A percentile compares a stretch with the other conserved stretches of the same genome.
phyloP scores from a whole-genome alignment of 2,888 invertebrate species.

The Hymenopus coronatus region DNA sequence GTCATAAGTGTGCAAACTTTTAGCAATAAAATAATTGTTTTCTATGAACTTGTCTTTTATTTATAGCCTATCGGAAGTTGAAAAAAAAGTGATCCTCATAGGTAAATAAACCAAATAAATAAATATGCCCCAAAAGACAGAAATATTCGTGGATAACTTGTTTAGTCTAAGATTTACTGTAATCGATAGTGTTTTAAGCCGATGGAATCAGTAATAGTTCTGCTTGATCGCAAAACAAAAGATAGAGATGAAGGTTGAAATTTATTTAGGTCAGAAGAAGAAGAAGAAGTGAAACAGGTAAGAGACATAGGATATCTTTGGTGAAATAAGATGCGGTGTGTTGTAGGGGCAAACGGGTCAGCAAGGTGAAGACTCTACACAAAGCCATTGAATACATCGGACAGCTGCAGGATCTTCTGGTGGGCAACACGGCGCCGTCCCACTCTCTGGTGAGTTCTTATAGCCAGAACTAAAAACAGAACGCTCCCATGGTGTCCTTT shows the following conservation, averaged over 20 bases:
- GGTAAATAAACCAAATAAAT: no score
- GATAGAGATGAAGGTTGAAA: background rate
- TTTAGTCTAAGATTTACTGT: no score
- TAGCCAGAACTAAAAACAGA: constrained; percentile 5
- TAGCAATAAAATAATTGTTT: no score
- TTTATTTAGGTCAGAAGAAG: background rate
- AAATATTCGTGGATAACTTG: no score
- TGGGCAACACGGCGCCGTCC: background rate
- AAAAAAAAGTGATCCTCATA: no score
- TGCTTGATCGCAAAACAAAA: no score
- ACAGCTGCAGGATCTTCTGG: constrained; percentile 49
- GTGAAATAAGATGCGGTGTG: background rate
- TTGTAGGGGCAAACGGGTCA: constrained; percentile 55
- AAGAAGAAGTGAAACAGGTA: background rate
- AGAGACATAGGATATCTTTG: background rate
- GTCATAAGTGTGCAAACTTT: no score
- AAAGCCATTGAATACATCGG: constrained; percentile 63
- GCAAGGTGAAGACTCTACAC: constrained; percentile 62
- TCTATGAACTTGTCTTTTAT: no score
- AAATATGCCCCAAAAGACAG: no score
- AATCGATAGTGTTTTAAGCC: no score
- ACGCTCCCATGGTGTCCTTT: background rate
- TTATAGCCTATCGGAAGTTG: no score
- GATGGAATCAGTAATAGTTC: no score
- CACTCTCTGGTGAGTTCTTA: background rate